Conservation (phyloP, 2,113 vertebrate species). For the Pao palembangensis region DNA sequence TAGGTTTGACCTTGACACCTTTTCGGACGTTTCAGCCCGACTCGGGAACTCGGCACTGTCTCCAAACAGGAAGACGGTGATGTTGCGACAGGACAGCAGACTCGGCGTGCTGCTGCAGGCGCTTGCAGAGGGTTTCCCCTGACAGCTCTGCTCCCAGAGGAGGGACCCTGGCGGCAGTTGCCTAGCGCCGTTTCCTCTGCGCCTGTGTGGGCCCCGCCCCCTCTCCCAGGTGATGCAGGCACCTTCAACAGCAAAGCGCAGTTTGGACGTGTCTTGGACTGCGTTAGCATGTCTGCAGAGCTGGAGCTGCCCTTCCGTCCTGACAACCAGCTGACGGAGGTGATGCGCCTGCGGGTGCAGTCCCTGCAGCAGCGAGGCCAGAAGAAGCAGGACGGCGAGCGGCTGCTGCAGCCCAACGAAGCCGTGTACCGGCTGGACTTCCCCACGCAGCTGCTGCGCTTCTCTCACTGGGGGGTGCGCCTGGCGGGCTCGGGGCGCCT, state of each 20-base stretch:
- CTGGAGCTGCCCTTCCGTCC: conserved; percentile 74
- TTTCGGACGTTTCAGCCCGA: too few species aligned
- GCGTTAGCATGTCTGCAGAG: conserved; percentile 44
- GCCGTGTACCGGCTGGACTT: conserved; percentile 85
- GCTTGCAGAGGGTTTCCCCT: neutral
- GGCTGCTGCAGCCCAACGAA: conserved; percentile 80
- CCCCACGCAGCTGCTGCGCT: conserved; percentile 75
- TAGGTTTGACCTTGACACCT: too few species aligned
- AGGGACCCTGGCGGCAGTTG: too few species aligned
- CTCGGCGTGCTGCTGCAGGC: too few species aligned
- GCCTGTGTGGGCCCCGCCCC: conserved; percentile 21
- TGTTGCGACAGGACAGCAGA: too few species aligned
- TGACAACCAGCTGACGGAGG: conserved; percentile 79
- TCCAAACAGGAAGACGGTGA: too few species aligned
- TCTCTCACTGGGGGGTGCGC: conserved; percentile 77
- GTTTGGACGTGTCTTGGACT: too few species aligned
- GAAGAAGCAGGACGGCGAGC: conserved; percentile 85
- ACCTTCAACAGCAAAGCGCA: neutral
- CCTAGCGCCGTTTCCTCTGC: too few species aligned
- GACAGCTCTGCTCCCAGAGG: neutral
- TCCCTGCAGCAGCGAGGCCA: conserved; percentile 81
- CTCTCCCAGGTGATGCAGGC: neutral
- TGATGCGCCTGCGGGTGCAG: conserved; percentile 84
- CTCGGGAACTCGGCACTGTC: too few species aligned
- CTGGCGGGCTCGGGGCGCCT: conserved; percentile 77